A percentile compares a stretch with the other conserved stretches of the same genome.
Conservation (phyloP, 2,888 invertebrate genomes). For the Thera britannica region DNA sequence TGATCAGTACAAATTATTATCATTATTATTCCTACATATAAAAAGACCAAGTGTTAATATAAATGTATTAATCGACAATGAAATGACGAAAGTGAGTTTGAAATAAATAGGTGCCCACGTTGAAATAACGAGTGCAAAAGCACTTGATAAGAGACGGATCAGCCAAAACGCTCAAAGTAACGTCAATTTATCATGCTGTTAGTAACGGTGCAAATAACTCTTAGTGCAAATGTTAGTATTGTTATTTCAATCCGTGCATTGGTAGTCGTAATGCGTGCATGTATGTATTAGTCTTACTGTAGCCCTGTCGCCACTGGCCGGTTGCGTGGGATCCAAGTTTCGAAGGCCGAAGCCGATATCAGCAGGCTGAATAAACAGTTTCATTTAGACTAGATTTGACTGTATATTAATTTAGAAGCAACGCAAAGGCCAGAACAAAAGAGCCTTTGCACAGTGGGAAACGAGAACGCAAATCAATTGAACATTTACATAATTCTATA, state of each 20-base stretch:
- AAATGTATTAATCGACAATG: neutral
- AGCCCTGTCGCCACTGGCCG: conserved; percentile 73
- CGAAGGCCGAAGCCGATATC: conserved; percentile 77
- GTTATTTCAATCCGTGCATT: conserved; percentile 48
- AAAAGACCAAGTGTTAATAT: neutral
- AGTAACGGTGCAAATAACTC: conserved; percentile 26
- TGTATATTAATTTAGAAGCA: conserved; percentile 33
- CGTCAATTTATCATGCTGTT: conserved; percentile 7
- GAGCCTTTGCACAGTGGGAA: conserved; percentile 38
- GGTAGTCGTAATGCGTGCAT: conserved; percentile 59
- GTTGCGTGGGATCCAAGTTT: conserved; percentile 75
- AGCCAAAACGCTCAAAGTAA: neutral
- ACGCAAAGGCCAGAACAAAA: conserved; percentile 49
- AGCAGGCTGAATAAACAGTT: conserved; percentile 71
- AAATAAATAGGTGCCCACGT: neutral
- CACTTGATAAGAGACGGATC: neutral
- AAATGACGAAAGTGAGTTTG: neutral
- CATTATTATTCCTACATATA: neutral
- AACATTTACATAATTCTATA: neutral
- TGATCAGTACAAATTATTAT: conserved; percentile 27
- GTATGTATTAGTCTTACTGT: conserved; percentile 71
- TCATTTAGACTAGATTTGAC: conserved; percentile 43
- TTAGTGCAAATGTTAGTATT: conserved; percentile 35
- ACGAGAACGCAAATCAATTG: conserved; percentile 27
- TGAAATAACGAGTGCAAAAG: no score